Percentiles rank a stretch among this genome's conserved stretches.
Evolutionary conservation across 2,113 vertebrate genomes (phyloP).

Genomic region (Balaenoptera acutorostrata): DNA sequence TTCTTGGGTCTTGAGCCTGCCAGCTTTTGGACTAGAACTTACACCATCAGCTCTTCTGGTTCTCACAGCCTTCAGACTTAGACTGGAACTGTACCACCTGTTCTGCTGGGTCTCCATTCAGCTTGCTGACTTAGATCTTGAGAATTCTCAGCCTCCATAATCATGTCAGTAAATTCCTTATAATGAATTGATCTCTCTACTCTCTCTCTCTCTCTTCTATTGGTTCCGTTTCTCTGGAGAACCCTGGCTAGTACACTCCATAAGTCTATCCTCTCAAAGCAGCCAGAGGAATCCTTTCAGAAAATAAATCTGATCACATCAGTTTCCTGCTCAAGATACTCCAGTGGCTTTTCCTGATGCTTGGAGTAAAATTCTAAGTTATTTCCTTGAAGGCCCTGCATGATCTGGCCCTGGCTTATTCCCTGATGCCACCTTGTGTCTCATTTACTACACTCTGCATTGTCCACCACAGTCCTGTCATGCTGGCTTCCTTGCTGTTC

Average conservation of each 20-base stretch:
- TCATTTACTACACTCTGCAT: not conserved
- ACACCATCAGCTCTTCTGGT: not conserved
- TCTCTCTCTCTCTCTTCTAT: not conserved
- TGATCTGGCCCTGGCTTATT: not conserved
- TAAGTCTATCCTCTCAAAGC: not conserved
- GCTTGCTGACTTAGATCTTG: not conserved
- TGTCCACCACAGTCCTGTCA: not conserved
- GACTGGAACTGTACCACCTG: not conserved
- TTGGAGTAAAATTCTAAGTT: not conserved
- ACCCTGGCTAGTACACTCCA: not conserved
- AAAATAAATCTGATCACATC: not conserved
- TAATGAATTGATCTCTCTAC: not conserved
- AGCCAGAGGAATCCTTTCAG: not conserved
- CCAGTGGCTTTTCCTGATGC: not conserved
- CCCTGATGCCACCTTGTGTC: not conserved
- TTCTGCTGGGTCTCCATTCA: not conserved
- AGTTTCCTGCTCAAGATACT: not conserved
- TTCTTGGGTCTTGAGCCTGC: not conserved
- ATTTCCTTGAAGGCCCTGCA: not conserved
- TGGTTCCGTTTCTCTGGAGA: not conserved
- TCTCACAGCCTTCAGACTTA: not conserved
- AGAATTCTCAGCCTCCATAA: not conserved
- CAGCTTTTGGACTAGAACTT: not conserved
- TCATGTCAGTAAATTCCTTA: not conserved
- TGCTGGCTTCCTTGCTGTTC: not conserved